Evolutionary conservation across 1,140 invertebrate species (phyloP).

Genomic region (Pogonognathellus flavescens): DNA sequence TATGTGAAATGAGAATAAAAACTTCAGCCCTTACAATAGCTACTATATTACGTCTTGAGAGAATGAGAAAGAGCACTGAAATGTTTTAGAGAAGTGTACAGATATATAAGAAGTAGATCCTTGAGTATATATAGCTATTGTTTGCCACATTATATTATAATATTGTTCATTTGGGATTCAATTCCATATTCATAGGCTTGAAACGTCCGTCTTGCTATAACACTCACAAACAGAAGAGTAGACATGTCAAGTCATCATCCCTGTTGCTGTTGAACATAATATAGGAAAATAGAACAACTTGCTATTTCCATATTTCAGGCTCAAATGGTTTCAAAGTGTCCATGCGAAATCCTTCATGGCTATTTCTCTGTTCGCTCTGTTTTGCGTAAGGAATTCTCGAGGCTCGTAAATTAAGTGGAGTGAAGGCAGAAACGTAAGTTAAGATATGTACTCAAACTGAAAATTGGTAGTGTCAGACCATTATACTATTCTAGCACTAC

Average conservation of each 20-base stretch:
- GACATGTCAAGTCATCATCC: not conserved
- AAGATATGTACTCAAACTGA: constrained; percentile 2
- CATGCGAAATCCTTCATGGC: not conserved
- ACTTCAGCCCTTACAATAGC: too few relatives aligned
- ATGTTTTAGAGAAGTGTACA: too few relatives aligned
- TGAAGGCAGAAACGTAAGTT: not conserved
- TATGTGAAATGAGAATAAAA: too few relatives aligned
- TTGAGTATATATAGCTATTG: not conserved
- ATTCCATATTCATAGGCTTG: constrained; percentile 18
- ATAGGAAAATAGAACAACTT: not conserved
- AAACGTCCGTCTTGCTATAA: not conserved
- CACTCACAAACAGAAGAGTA: not conserved
- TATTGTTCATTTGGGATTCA: constrained; percentile 40
- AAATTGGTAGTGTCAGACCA: not conserved
- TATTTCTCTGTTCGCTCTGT: constrained; percentile 7
- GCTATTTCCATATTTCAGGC: constrained; percentile 24
- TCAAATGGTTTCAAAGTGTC: constrained; percentile 44
- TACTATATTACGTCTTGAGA: too few relatives aligned
- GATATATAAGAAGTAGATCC: not conserved
- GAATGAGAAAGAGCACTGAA: too few relatives aligned
- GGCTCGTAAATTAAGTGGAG: not conserved
- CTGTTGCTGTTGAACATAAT: not conserved
- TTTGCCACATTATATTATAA: too few relatives aligned
- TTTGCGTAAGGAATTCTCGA: not conserved
- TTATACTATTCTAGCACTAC: too few relatives aligned